Conservation (phyloP, 1,140 invertebrate genomes). For the Nymphalis io region DNA sequence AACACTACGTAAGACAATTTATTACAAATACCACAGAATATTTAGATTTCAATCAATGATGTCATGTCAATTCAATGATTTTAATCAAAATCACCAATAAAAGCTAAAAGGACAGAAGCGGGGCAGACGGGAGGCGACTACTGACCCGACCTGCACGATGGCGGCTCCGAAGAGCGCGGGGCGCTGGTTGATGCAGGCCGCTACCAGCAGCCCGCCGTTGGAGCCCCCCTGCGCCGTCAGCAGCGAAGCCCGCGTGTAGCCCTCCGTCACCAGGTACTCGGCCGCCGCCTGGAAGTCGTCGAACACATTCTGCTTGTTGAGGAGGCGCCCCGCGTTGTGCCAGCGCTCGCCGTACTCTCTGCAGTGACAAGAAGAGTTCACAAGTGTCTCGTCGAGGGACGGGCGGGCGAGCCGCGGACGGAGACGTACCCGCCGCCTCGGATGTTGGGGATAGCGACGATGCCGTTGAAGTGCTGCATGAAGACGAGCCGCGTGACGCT, state of each 20-base stretch:
- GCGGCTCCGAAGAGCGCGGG: conserved; percentile 97
- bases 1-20: no score
- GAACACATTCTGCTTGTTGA: conserved; percentile 98
- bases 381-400: no score
- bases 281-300: conserved; percentile 97
- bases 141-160: conserved; percentile 95
- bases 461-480: conserved; percentile 93
- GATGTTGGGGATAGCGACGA: conserved; percentile 96
- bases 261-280: conserved; percentile 92
- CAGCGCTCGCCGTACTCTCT: conserved; percentile 98
- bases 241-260: conserved; percentile 89
- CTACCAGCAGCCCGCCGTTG: conserved; percentile 97
- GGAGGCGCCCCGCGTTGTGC: conserved; percentile 95
- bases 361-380: conserved; percentile 11
- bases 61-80: no score
- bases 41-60: no score
- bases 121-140: conserved; percentile 11
- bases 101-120: no score
- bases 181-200: conserved; percentile 95
- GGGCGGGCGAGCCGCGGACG: not conserved
- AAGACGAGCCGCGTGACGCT: conserved; percentile 92
- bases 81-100: no score
- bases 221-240: conserved; percentile 96
- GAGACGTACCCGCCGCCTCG: conserved; percentile 92
- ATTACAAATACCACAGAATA: no score